Percentiles rank a stretch among this genome's conserved stretches.
Conservation (phyloP, 2,113 vertebrate genomes). For the Thomomys bottae region DNA sequence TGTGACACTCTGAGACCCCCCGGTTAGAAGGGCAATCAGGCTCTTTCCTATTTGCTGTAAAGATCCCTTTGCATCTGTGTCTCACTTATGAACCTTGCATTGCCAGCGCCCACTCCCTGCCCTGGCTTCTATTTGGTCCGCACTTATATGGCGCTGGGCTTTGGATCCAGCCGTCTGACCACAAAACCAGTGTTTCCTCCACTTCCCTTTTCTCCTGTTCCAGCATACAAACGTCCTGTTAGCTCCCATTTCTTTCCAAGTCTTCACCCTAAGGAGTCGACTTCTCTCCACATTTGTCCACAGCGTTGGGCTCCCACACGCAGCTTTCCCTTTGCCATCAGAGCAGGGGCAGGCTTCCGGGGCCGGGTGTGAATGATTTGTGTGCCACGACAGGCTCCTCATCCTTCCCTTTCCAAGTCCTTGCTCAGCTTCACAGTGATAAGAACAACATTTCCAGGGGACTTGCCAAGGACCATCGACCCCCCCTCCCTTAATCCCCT, state of each 20-base stretch:
- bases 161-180: background rate
- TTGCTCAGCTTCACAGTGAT: background rate
- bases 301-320: background rate
- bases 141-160: background rate
- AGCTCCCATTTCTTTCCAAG: background rate
- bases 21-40: background rate
- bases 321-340: background rate
- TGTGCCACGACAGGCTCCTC: background rate
- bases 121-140: background rate
- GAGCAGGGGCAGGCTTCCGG: background rate
- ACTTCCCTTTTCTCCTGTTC: background rate
- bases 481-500: background rate
- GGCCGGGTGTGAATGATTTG: background rate
- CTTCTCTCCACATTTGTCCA: background rate
- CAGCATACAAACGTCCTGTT: background rate
- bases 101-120: background rate
- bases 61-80: background rate
- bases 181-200: background rate
- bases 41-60: background rate
- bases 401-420: background rate
- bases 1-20: background rate
- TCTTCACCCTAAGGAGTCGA: background rate
- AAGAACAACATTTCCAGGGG: background rate
- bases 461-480: background rate
- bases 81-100: background rate